Evolutionary conservation across 2,797 vertebrate species (phyloP).

Genomic region (Clarias laeviceps): DNA sequence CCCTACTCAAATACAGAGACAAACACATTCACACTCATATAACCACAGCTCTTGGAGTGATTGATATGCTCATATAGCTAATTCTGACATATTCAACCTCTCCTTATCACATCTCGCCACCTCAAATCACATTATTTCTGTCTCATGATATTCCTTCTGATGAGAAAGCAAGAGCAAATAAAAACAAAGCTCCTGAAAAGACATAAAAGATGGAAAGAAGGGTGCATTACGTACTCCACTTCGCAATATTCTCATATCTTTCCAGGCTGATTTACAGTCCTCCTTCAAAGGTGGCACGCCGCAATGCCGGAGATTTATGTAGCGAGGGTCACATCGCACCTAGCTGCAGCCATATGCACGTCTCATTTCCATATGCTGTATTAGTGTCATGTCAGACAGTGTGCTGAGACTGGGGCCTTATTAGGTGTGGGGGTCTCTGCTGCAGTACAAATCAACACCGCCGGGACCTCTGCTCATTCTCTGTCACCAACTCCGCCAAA

Average conservation of each 20-base stretch:
- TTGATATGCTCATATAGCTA: constrained; percentile 49
- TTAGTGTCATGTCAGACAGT: constrained; percentile 67
- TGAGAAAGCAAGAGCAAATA: constrained; percentile 58
- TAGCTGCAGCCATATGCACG: constrained; percentile 65
- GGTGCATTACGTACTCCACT: constrained; percentile 48
- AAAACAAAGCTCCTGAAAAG: constrained; percentile 55
- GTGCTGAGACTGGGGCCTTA: constrained; percentile 63
- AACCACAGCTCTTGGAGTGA: constrained; percentile 43
- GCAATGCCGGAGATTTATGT: constrained; percentile 57
- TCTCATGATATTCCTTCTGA: constrained; percentile 57
- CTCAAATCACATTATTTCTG: constrained; percentile 47
- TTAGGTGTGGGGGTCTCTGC: constrained; percentile 68
- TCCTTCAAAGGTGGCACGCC: constrained; percentile 55
- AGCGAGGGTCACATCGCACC: constrained; percentile 56
- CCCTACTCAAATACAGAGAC: constrained; percentile 42
- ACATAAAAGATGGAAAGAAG: constrained; percentile 52
- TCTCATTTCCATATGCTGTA: constrained; percentile 67
- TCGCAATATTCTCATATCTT: constrained; percentile 61
- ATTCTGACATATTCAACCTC: constrained; percentile 51
- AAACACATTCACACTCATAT: constrained; percentile 37
- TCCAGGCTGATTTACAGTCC: constrained; percentile 63
- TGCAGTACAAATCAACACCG: constrained; percentile 66
- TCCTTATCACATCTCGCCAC: constrained; percentile 51
- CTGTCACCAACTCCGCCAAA: constrained; percentile 48
- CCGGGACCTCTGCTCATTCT: constrained; percentile 62